phyloP scores from a whole-genome alignment of 1,140 invertebrate species.

The Camponotus vicinus region DNA sequence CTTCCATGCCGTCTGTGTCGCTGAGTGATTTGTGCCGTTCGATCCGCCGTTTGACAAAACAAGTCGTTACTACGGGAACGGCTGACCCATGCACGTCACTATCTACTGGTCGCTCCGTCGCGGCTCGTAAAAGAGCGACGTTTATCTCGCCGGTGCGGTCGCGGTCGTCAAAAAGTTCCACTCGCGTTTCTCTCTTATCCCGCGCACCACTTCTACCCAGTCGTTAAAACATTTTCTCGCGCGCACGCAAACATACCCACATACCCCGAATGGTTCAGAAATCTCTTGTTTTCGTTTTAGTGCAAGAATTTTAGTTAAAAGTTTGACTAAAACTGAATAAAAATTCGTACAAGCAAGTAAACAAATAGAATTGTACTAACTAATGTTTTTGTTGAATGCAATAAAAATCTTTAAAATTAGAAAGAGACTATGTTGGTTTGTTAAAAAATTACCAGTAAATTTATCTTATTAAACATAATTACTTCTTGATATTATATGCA shows the following conservation, averaged over 20 bases:
- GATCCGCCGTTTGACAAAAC: constrained; percentile 71
- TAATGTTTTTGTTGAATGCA: not conserved
- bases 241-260: not conserved
- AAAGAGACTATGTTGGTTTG: not conserved
- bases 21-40: constrained; percentile 69
- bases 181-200: constrained; percentile 70
- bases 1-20: not conserved
- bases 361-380: constrained; percentile 9
- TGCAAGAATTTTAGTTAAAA: constrained; percentile 26
- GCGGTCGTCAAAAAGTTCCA: constrained; percentile 73
- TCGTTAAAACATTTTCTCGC: constrained; percentile 63
- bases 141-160: constrained; percentile 68
- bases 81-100: constrained; percentile 63
- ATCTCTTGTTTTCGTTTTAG: constrained; percentile 23
- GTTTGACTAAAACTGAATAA: constrained; percentile 3
- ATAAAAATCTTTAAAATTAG: not conserved
- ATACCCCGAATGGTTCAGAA: not conserved
- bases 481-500: constrained; percentile 35
- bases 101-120: constrained; percentile 60
- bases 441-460: not conserved
- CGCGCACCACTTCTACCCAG: not conserved
- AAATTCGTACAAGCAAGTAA: constrained; percentile 39
- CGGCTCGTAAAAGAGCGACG: constrained; percentile 69
- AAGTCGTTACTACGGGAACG: constrained; percentile 69
- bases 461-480: not conserved